Evolutionary conservation across 2,888 invertebrate species (phyloP), one percentile per base, ranked within the genome.

Genomic region (Sympetrum striolatum): DNA sequence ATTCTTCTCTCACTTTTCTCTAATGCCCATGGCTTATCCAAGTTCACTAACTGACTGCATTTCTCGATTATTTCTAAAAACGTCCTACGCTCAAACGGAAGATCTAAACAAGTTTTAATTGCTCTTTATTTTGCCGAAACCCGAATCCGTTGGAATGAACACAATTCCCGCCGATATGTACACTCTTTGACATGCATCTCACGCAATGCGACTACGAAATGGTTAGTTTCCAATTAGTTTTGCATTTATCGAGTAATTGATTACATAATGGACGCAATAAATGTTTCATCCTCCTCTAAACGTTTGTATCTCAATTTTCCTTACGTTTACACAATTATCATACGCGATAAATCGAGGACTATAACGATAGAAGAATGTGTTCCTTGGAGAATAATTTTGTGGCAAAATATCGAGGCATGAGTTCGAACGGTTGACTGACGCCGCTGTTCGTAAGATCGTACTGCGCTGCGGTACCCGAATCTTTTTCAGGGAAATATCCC

Each of bases 381-480:
- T 53, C 53, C 53, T 53, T 53, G 18, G 53, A 53, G 44, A 6
- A 44, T 44, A 44, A 44, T 44, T 44, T 44, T 53, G 53, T 18
- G 53, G 64, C 64, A 64, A 82, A 82, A 82, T 60, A 31, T 31
- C 18, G 22, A 82, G 58, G 37, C 58, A 58, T 35, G n/a, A 35
- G 58, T 35, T 58, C 35, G n/a, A 81, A 48, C 10, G 44, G 8
- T 53, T n/a, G 53, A 5, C 15, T 31, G 6, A 80, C 25, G 31
- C 12, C 44, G 44, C 44, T n/a, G 73, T 12, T 73, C 73, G 6
- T 73, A 18, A 18, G 22, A 25, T 73, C 73, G n/a, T 22, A 18
- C 12, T n/a, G 6, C 73, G 91, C 90, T 91, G 39, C 91, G 80
- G 44, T 91, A 91, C 80, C 91, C 91, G 12, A 91, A 81, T 64